Conservation (phyloP, 2,113 vertebrate species). For the Leptosomus discolor region DNA sequence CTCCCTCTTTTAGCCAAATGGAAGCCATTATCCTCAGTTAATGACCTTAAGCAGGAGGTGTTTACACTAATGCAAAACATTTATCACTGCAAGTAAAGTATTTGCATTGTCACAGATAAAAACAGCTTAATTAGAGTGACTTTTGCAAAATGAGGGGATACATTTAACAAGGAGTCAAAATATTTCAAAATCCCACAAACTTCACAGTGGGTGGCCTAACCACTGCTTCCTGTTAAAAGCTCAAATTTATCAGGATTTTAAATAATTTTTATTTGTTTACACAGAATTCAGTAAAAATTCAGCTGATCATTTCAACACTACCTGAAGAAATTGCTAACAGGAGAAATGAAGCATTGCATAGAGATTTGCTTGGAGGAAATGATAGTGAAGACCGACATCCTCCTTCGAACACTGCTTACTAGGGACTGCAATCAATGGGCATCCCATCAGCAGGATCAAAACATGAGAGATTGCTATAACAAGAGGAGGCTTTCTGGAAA, state of each 20-base stretch:
- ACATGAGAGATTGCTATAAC: background rate
- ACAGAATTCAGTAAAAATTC: background rate
- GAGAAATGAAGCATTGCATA: background rate
- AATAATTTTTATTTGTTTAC: background rate
- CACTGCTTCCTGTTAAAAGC: background rate
- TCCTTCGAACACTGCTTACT: background rate
- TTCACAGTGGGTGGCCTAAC: background rate
- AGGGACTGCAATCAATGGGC: background rate
- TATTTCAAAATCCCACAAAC: background rate
- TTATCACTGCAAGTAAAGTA: constrained; percentile 30
- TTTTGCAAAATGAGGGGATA: background rate
- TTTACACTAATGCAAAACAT: constrained; percentile 51
- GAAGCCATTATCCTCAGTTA: constrained; percentile 59
- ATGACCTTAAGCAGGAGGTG: constrained; percentile 56
- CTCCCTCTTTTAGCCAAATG: constrained; percentile 48
- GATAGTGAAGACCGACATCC: background rate
- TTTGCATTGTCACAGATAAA: constrained; percentile 22
- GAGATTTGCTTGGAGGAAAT: background rate
- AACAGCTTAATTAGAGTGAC: constrained; percentile 38
- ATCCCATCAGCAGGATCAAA: background rate
- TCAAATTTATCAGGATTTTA: background rate
- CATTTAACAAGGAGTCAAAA: background rate
- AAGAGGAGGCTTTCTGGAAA: background rate
- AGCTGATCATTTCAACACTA: background rate
- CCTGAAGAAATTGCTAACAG: background rate